Base-by-base conservation (phyloP, 2,888 invertebrate species). In the Dendrolimus houi region DNA sequence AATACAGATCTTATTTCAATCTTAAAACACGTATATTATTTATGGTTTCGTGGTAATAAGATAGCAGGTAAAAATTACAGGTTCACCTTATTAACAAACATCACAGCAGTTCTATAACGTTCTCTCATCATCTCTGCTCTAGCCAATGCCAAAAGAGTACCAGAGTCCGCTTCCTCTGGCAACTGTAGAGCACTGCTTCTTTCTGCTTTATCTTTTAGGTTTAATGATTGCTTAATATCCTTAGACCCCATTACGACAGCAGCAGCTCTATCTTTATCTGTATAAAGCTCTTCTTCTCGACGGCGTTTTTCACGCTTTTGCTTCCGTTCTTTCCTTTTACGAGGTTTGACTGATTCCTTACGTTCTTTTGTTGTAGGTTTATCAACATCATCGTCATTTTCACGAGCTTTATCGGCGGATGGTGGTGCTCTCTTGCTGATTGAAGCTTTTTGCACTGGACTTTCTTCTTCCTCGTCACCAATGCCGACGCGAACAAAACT, bases 251-350 rank as follows among this genome's bases (percentile, higher is more conserved):
- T 93, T 71, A 96, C 95, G 13, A 97, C 97, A 0, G 97, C 97
- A 0, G 97, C 97, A 0, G 97, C 97, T 8, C 97, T 91, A 77
- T 97, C 97, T 74, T 97, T 97, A 77, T 97, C 97, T 17, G 97
- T 97, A 72, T 97, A 97, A 29, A 96, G 83, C 73, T 97, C 97
- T 67, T 96, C 96, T 62, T 91, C 85, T 7, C 87, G 75, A 52
- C 79, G 70, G 52, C 87, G 71, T 59, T 81, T 77, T 57, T 89
- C 88, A 1, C 87, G 81, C 61, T 87, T 88, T 55, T 76, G 81
- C 58, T 85, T 88, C 7, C 77, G 70, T 41, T 81, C 83, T 56
- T 74, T 81, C 58, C 77, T 84, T 64, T 81, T 83, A 55, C 75
- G 81, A 7, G 81, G 83, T 59, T 87, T 85, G 42, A 79, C 70